These are phyloP conservation scores for Zapornia atra DNA, from an alignment of 2,113 vertebrate genomes.

Conservation along the genomic window DNA sequence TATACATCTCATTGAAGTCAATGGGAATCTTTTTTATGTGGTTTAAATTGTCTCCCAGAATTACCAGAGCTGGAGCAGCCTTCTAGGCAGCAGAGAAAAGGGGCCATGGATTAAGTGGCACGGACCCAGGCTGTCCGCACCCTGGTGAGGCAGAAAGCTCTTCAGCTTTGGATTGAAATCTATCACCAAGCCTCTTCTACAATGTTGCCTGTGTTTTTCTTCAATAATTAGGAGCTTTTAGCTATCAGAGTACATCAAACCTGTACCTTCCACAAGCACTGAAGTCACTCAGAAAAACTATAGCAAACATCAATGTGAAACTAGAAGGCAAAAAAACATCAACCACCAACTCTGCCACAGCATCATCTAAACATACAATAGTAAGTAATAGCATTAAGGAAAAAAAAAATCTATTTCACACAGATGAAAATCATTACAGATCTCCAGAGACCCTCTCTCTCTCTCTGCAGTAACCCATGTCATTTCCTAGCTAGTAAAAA, in stretches of 20 bases:
- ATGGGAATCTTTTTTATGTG: background rate
- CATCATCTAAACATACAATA: background rate
- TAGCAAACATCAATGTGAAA: conserved; percentile 15
- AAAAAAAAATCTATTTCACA: conserved; percentile 53
- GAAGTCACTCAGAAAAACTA: background rate
- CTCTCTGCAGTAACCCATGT: conserved; percentile 24
- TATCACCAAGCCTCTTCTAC: background rate
- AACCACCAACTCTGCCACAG: background rate
- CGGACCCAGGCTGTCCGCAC: background rate
- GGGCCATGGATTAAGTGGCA: background rate
- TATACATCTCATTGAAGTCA: background rate
- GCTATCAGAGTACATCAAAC: background rate
- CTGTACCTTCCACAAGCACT: background rate
- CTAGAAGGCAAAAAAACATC: background rate
- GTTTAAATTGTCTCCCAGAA: background rate
- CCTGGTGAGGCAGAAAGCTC: background rate
- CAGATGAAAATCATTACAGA: conserved; percentile 56
- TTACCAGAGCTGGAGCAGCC: background rate
- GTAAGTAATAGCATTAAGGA: conserved; percentile 29
- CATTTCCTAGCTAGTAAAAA: conserved; percentile 56
- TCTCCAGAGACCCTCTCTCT: conserved; percentile 31
- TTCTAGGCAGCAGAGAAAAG: background rate
- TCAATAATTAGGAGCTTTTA: conserved; percentile 32
- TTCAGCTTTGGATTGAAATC: background rate
- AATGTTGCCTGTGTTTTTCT: background rate